phyloP scores from a whole-genome alignment of 2,888 invertebrate species.

The Julus scanicus region DNA sequence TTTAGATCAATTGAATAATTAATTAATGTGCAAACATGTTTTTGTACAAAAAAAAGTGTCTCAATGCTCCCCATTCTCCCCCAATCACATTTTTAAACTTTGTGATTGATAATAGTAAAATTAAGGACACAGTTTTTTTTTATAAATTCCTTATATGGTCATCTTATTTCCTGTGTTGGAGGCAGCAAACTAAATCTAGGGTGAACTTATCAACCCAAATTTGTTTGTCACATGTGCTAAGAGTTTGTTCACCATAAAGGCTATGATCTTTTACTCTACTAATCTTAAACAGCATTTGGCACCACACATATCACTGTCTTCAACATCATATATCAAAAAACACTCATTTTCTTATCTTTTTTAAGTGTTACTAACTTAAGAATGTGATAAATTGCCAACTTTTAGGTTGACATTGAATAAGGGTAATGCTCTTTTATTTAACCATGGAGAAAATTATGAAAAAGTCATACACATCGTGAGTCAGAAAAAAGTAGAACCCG shows the following conservation, averaged over 20 bases:
- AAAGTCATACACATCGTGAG: no score
- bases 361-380: background rate
- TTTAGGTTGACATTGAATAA: background rate
- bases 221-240: background rate
- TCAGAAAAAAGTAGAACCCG: no score
- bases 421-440: background rate
- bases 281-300: background rate
- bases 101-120: background rate
- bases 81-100: background rate
- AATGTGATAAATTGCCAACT: background rate
- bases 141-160: slow-evolving; percentile 1
- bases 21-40: no score
- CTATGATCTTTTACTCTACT: background rate
- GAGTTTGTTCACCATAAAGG: background rate
- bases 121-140: background rate
- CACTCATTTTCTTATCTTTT: no score
- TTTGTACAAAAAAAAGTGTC: no score
- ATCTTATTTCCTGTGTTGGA: background rate
- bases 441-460: no score
- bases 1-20: no score
- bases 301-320: background rate
- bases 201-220: slow-evolving; percentile 19
- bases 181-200: background rate
- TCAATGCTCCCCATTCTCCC: no score
- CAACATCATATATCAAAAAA: background rate